Percentiles rank a stretch among this genome's conserved stretches.
phyloP scores from a whole-genome alignment of 2,888 invertebrate species.

The Eupithecia dodoneata region DNA sequence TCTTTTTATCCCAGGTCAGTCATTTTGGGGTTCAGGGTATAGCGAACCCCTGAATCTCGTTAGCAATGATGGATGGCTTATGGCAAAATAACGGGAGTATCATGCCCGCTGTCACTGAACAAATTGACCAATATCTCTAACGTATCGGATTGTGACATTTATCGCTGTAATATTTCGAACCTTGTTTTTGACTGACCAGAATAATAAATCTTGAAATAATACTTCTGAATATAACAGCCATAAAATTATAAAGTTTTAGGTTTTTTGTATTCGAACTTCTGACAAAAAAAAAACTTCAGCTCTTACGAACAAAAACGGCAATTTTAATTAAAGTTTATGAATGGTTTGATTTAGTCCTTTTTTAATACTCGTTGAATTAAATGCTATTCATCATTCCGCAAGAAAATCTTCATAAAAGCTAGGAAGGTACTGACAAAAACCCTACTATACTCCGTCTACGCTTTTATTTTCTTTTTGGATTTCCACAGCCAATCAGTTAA shows the following conservation, averaged over 20 bases:
- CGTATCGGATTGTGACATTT: constrained; percentile 43
- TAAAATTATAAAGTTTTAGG: background rate
- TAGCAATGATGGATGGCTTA: constrained; percentile 64
- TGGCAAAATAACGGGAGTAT: constrained; percentile 44
- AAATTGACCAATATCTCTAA: constrained; percentile 55
- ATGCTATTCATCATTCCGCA: constrained; percentile 28
- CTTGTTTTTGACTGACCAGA: constrained; percentile 17
- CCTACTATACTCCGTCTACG: background rate
- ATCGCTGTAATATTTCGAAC: constrained; percentile 38
- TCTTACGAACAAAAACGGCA: constrained; percentile 6
- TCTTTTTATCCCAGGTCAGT: constrained; percentile 40
- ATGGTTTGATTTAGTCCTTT: constrained; percentile 8
- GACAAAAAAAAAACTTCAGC: constrained; percentile 1
- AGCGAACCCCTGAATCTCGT: constrained; percentile 54
- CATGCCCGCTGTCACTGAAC: constrained; percentile 48
- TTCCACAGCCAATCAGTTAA: no score
- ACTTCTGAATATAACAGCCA: background rate
- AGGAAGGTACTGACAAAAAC: background rate
- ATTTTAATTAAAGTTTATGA: constrained; percentile 13
- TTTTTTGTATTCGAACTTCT: constrained; percentile 6
- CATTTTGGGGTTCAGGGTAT: constrained; percentile 12
- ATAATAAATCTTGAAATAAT: constrained; percentile 1
- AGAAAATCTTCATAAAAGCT: constrained; percentile 13
- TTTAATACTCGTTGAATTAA: constrained; percentile 13
- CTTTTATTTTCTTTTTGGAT: no score